A percentile compares a stretch with the other conserved stretches of the same genome.
phyloP scores from a whole-genome alignment of 2,888 invertebrate genomes.

The Tachina lurida region DNA sequence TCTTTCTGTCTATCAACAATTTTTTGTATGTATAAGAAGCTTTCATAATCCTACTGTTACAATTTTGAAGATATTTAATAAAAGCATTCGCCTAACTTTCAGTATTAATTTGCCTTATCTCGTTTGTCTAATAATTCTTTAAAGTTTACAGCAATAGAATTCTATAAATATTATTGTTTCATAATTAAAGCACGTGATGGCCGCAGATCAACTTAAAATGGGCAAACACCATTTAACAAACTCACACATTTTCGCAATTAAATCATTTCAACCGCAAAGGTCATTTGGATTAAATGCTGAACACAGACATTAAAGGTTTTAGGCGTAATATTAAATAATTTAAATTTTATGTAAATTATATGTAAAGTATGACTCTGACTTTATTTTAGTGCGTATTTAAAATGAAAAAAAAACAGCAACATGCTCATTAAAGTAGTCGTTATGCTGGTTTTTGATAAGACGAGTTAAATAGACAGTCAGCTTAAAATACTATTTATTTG shows the following conservation, averaged over 20 bases:
- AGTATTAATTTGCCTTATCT: too few relatives aligned
- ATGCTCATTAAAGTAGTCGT: not conserved
- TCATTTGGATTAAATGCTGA: conserved; percentile 4
- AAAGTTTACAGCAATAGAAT: too few relatives aligned
- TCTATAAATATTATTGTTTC: not conserved
- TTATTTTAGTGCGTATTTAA: not conserved
- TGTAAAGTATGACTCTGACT: conserved; percentile 16
- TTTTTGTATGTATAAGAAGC: too few relatives aligned
- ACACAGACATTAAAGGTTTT: conserved; percentile 7
- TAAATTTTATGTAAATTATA: conserved; percentile 9
- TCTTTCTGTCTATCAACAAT: too few relatives aligned
- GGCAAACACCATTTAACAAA: not conserved
- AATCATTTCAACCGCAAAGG: conserved; percentile 11
- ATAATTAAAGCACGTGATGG: not conserved
- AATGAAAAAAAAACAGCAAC: conserved; percentile 1
- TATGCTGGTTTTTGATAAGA: conserved; percentile 13
- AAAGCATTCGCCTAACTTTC: too few relatives aligned
- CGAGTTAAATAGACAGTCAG: conserved; percentile 6
- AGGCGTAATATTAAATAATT: conserved; percentile 12
- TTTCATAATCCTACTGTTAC: too few relatives aligned
- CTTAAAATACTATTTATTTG: conserved; percentile 42
- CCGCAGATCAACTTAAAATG: not conserved
- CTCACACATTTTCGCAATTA: not conserved
- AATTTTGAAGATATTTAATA: too few relatives aligned
- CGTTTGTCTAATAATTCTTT: too few relatives aligned